Base-by-base conservation (phyloP, 1,140 invertebrate species). In the Drosophila equinoxialis region DNA sequence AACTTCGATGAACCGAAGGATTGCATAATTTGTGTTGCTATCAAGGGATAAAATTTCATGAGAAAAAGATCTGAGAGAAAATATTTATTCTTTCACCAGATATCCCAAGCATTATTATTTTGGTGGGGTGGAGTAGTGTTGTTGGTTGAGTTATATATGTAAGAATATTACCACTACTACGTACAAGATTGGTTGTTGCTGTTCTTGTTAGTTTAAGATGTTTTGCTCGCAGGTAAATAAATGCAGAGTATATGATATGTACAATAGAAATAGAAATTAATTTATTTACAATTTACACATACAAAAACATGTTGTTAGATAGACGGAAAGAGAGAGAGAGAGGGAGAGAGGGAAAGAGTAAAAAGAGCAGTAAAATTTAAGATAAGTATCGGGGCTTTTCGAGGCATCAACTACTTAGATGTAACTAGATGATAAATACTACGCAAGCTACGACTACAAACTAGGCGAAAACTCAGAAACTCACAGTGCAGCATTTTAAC, bases 271-370 rank as follows among this genome's bases (percentile, higher is more conserved):
- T 65, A 79, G 62, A 71, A 65, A 59, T 71, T 62, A 65, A 81
- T 86, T 86, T 86, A 86, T 86, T 86, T 86, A 85, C 82, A 85
- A 85, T 85, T 86, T 85, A 85, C 82, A 85, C 67, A 69, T 68
- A 69, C 71, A 71, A 68, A 69, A 20, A 51, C 37, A 39, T 39
- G 37, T 39, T 69, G 71, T 67, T 48, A 65, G 54, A 65, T 45
- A 77, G 14, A 75, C 41, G 63, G 60, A 58, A 17, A 73, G 39
- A 37, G 10, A 37, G 8, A 37, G 35, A 60, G 41, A 0, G 55
- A 65, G 45, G 76, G 14, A 74, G 51, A 71, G 60, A 58, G 26
- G 6, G 30, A 30, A 1, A 30, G 30, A 30, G 30, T 6, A 64
- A 41, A 76, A 57, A 77, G 73, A 61, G 33, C 10, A 37, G 51